Evolutionary conservation across 2,113 vertebrate genomes (phyloP), one percentile per base, ranked within the genome.

Genomic region (Nothocercus nigrocapillus): DNA sequence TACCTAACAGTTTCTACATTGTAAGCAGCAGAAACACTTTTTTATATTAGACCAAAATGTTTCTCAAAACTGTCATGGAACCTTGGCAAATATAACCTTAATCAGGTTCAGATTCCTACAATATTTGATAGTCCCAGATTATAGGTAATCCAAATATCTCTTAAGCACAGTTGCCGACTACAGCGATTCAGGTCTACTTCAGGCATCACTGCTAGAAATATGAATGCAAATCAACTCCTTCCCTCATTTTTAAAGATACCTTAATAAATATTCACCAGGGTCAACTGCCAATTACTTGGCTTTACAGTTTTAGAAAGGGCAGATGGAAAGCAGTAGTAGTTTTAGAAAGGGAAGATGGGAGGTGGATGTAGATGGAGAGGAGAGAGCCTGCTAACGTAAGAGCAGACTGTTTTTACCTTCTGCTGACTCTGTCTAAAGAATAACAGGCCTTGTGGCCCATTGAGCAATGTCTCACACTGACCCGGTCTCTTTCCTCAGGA

Each of bases 1-100:
- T 53, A 59, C 73, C 40, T 67, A 95, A 77, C 19, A 75, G 70
- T 12, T 81, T 70, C 88, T 69, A 92, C 42, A 45, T 32, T 89
- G 2, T 70, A 95, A 44, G 61, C 2, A 67, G 76, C n/a, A 93
- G 8, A 83, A 42, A 56, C 18, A 78, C 81, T 95, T 88, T 45
- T 45, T 45, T 45, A 42, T 12, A 73, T n/a, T 34, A 70, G 85
- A 86, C 30, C 67, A 83, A 91, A 82, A 30, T 14, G 74, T 32
- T 82, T 90, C 30, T 67, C 44, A 73, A 9, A 28, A 45, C n/a
- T 90, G 80, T 56, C 18, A 78, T 36, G 83, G 62, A 36, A 89
- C 88, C 40, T 49, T 38, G 13, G 10, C 82, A 21, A 77, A 73
- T 10, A 34, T 47, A 5, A 59, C 45, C 64, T 80, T 77, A 88